Conservation (phyloP, 2,113 vertebrate genomes). For the Chionomys nivalis region DNA sequence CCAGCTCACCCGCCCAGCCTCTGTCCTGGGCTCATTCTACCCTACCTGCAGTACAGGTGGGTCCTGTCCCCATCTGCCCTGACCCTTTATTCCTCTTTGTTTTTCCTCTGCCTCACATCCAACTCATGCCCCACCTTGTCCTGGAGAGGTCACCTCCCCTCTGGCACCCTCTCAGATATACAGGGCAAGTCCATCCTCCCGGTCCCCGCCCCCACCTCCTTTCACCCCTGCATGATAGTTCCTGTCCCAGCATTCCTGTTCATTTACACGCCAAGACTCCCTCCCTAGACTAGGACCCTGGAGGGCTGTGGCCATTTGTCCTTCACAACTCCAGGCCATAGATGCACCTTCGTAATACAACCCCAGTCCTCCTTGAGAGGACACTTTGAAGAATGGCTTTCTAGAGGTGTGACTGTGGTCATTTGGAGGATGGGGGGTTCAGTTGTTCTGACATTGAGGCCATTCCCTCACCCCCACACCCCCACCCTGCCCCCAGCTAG, state of each 20-base stretch:
- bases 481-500: background rate
- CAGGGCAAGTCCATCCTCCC: background rate
- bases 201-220: background rate
- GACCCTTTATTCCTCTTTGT: background rate
- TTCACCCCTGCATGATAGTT: background rate
- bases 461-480: background rate
- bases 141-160: background rate
- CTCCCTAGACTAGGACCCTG: background rate
- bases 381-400: background rate
- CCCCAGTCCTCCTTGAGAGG: background rate
- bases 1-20: background rate
- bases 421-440: too few relatives aligned
- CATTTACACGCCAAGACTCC: background rate
- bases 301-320: background rate
- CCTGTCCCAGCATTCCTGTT: background rate
- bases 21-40: background rate
- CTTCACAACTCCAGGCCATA: background rate
- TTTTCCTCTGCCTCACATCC: background rate
- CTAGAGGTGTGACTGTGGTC: fast-evolving
- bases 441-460: too few relatives aligned
- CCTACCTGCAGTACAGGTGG: background rate
- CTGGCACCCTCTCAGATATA: background rate
- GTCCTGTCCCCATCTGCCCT: background rate
- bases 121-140: background rate
- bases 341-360: background rate